Base-by-base conservation (phyloP, 2,888 invertebrate genomes). In the Dermolepida albohirtum region DNA sequence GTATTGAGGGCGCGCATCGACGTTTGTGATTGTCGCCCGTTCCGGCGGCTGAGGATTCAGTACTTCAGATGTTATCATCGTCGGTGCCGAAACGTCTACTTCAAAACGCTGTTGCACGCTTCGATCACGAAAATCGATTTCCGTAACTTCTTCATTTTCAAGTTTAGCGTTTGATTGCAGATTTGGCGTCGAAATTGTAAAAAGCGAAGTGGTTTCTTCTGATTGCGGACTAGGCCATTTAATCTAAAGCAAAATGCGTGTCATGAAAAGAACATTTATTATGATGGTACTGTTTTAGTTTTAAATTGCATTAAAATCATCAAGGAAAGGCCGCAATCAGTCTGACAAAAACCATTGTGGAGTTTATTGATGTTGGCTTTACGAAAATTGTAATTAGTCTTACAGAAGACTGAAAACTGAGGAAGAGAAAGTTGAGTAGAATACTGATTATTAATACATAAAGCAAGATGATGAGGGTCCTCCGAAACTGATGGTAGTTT, bases 1-100 rank as follows among this genome's bases (percentile, higher is more conserved):
- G 47, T 75, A 68, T 50, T 73, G 70, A n/a, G 51, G 40, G 12
- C 51, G 70, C n/a, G 55, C 22, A 49, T 71, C 54, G 8, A 62
- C 47, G 2, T 39, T 43, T 2, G 41, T 47, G 22, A 59, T 50
- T 17, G 27, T 27, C 5, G 57, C 50, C 27, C 11, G 14, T 39
- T 66, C 66, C 1, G 43, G 12, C 1, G 47, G 62, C 2, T 29
- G 22, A 7, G 52, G 49, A 27, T 54, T 12, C 0, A 34, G 10
- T 10, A 51, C 49, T 62, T 50, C 62, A 0, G 55, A n/a, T 11
- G 52, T 39, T n/a, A 52, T 8, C 10, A 43, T 50, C 14, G 40
- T 27, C 14, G 54, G 40, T 14, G 52, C 49, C n/a, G 11, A 14
- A 8, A 59, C 11, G 8, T 65, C 44, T n/a, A 69, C 11, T 52